Evolutionary conservation across 2,797 vertebrate genomes (phyloP).

Genomic region (Eurystomus glaucurus): DNA sequence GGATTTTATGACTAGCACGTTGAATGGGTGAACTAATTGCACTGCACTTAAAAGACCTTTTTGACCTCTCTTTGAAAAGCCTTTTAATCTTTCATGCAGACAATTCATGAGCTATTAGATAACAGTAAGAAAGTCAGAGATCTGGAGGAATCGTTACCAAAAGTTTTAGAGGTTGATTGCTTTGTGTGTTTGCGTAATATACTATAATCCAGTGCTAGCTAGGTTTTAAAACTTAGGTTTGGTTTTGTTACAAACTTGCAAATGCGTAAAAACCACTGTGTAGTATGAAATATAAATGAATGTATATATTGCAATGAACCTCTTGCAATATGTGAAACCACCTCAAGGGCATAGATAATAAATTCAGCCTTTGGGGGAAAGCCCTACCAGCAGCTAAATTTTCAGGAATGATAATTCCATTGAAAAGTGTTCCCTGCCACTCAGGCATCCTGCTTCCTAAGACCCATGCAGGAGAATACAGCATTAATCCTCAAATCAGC

Average conservation of each 20-base stretch:
- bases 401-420: not conserved
- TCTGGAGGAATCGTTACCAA: slow-evolving; percentile 1
- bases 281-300: slow-evolving; percentile 8
- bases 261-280: not conserved
- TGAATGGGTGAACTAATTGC: not conserved
- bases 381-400: not conserved
- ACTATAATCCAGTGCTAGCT: not conserved
- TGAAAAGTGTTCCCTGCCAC: not conserved
- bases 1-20: not conserved
- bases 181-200: not conserved
- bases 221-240: slow-evolving; percentile 31
- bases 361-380: slow-evolving; percentile 7
- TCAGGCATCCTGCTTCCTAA: not conserved
- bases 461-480: not conserved
- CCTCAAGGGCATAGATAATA: not conserved
- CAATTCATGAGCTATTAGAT: not conserved
- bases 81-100: not conserved
- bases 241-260: not conserved
- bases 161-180: not conserved
- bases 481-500: slow-evolving; percentile 27
- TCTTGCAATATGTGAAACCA: not conserved
- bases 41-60: not conserved
- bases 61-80: not conserved
- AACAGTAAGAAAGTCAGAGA: not conserved
- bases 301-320: not conserved